Conservation (phyloP, 2,797 vertebrate species). For the Xenops minutus region DNA sequence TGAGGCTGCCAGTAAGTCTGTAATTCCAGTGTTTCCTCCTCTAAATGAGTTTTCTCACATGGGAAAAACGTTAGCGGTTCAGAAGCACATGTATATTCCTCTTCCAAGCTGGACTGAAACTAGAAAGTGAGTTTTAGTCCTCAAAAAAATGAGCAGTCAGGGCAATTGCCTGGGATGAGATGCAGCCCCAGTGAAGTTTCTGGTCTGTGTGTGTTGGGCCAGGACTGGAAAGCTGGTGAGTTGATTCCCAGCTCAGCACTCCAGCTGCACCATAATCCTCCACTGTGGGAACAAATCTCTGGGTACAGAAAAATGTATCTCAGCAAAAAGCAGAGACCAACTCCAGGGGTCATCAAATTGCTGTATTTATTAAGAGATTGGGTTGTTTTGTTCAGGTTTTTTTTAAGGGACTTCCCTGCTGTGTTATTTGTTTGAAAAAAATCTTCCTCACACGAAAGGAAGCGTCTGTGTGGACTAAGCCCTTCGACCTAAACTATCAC, state of each 20-base stretch:
- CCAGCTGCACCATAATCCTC: background rate
- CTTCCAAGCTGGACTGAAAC: background rate
- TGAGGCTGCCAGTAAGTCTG: rapidly evolving
- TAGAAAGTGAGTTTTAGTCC: background rate
- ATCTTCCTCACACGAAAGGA: background rate
- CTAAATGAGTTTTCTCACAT: background rate
- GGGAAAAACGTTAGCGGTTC: background rate
- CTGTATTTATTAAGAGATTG: background rate
- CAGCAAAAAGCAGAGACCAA: background rate
- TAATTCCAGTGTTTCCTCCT: background rate
- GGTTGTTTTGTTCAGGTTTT: rapidly evolving
- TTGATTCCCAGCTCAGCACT: background rate
- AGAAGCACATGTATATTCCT: rapidly evolving
- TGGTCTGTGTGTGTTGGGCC: background rate
- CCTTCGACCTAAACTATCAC: background rate
- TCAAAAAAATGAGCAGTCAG: background rate
- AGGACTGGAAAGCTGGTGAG: background rate
- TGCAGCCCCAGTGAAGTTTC: background rate
- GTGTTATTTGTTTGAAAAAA: background rate
- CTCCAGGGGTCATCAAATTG: background rate
- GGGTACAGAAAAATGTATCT: background rate
- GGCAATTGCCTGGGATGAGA: background rate
- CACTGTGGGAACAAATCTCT: background rate
- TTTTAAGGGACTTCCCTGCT: rapidly evolving
- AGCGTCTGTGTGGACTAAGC: background rate